Evolutionary conservation across 2,113 vertebrate species (phyloP), one percentile per base, ranked within the genome.

Genomic region (Gobius niger): DNA sequence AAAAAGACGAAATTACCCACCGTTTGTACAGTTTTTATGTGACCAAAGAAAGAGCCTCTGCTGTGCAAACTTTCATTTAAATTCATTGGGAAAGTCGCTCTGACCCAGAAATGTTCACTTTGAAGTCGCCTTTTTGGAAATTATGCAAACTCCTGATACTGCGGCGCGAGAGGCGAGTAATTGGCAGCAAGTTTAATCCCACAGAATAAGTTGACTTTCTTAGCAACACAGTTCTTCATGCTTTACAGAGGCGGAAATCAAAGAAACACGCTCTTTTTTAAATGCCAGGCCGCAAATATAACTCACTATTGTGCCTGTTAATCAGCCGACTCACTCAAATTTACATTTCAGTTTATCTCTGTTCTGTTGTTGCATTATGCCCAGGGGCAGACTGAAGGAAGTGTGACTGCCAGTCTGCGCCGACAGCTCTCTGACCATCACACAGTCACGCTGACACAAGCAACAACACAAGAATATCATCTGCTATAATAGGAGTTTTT

Each of bases 41-140:
- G 44, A 63, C 9, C 9, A 11, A 52, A 52, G 18, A 65, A 59
- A 13, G 7, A 1, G 14, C 63, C 24, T 47, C 40, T 13, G 47
- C 63, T 44, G 78, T 67, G 54, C 46, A 15, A 19, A 40, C 69
- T 76, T 69, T 16, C n/a, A 68, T 61, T 72, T 68, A 53, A 6
- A 8, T 60, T 75, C 19, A 42, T 2, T 8, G 65, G 65, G 12
- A 67, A 64, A 85, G 46, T 73, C 54, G 62, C 51, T 42, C 63
- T 85, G 82, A 76, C 76, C 76, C 72, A 80, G 66, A 82, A 82
- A 75, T 0, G 52, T 82, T 80, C 56, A 62, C 63, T 83, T 74
- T 83, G 81, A 82, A 70, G 78, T 46, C 3, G 61, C 40, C 50
- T 54, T 57, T 51, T 63, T 47, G 40, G 54, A 75, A 61, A 78